Evolutionary conservation across 2,113 vertebrate species (phyloP), one percentile per base, ranked within the genome.

Genomic region (Mesembrinibis cayennensis): DNA sequence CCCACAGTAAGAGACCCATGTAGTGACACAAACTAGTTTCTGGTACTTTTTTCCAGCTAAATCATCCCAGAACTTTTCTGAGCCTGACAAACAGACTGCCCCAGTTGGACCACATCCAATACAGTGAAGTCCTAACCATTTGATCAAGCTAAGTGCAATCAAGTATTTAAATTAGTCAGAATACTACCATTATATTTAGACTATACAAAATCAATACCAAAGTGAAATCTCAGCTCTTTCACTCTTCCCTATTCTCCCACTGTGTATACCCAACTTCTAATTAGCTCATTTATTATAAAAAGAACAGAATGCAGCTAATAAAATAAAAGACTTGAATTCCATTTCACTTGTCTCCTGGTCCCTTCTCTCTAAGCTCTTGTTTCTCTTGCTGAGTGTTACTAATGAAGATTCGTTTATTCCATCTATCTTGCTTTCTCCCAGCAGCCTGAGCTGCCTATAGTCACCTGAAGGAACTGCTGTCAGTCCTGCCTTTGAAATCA

Each of bases 381-480:
- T 92, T 83, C 88, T 74, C 72, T 63, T 89, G 59, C 55, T 80
- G 78, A 67, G 38, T 44, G 63, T 20, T 87, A 44, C 82, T 94
- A 94, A 95, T 74, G 80, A 90, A 86, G 88, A 87, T 84, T 16
- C 70, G 66, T 94, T 88, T 62, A 87, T 88, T 80, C 90, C 66
- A 81, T 80, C 58, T 73, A 10, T 26, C 44, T 66, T 0, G 1
- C 53, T 74, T 88, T 34, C 58, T 53, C 87, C 70, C 77, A 79
- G 81, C 67, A 91, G 93, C 62, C 72, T 27, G 44, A 90, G 77
- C 73, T 96, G 89, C 58, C 78, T 36, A 2, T 0, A 82, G 85
- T n/a, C 56, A 93, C 82, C 90, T 69, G 87, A 34, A 95, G 74
- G 61, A 82, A 20, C 15, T 55, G 86, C 85, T 82, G 16, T 26